phyloP scores from a whole-genome alignment of 2,797 vertebrate species.

The Pogonophryne albipinna region DNA sequence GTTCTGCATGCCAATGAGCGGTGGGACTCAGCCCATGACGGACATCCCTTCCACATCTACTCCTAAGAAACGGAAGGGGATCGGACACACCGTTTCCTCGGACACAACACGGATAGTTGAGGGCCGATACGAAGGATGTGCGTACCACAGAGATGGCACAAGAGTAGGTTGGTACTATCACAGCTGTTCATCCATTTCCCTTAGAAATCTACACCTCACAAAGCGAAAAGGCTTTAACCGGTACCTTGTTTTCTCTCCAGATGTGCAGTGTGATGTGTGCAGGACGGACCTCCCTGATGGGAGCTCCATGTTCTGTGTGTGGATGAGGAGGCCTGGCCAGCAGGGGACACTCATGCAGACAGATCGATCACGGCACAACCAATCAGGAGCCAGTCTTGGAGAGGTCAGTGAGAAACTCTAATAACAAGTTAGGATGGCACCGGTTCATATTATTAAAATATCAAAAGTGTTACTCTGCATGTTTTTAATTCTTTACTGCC shows the following conservation, averaged over 20 bases:
- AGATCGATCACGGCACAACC: constrained; percentile 77
- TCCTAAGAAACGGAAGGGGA: constrained; percentile 81
- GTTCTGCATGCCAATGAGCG: constrained; percentile 32
- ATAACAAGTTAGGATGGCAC: neutral
- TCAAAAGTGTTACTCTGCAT: neutral
- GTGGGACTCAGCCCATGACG: constrained; percentile 18
- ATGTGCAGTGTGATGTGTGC: constrained; percentile 89
- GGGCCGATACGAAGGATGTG: constrained; percentile 86
- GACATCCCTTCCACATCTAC: constrained; percentile 89
- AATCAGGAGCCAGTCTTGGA: constrained; percentile 81
- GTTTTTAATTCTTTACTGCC: neutral
- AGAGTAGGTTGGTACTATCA: constrained; percentile 83
- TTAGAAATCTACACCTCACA: neutral
- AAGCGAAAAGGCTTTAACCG: neutral
- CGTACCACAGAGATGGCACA: constrained; percentile 91
- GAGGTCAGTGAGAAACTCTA: constrained; percentile 81
- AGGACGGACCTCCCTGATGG: constrained; percentile 78
- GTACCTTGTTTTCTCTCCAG: constrained; percentile 71
- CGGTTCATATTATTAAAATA: neutral
- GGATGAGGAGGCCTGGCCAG: constrained; percentile 86
- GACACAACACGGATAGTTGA: constrained; percentile 81
- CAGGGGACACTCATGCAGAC: constrained; percentile 78
- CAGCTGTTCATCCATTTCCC: neutral
- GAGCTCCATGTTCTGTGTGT: constrained; percentile 88
- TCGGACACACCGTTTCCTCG: constrained; percentile 7